Conservation (phyloP, 2,113 vertebrate species). For the Charadrius vociferus region DNA sequence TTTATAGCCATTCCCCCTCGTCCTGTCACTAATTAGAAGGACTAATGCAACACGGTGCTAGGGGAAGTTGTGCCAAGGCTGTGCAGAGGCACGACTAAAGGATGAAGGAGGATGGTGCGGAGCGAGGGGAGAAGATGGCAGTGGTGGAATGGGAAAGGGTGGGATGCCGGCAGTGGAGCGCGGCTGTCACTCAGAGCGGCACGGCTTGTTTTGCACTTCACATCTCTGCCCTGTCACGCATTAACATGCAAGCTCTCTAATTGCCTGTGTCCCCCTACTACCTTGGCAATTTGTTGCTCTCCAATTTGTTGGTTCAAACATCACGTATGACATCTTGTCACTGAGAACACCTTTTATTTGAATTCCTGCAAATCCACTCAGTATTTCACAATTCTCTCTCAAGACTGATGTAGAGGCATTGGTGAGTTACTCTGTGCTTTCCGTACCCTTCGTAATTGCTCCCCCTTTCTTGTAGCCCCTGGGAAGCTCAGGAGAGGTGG, state of each 20-base stretch:
- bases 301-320: background rate
- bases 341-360: background rate
- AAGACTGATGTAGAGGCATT: background rate
- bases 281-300: background rate
- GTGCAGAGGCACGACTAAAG: background rate
- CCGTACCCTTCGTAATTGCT: background rate
- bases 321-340: background rate
- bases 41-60: rapidly evolving
- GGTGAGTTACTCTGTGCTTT: background rate
- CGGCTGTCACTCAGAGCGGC: background rate
- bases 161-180: too few species aligned
- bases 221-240: background rate
- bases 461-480: rapidly evolving
- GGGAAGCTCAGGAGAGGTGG: background rate
- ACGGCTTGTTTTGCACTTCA: background rate
- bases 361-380: background rate
- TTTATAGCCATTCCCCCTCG: too few species aligned
- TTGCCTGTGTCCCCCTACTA: background rate
- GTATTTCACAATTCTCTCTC: background rate
- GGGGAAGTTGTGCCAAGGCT: background rate
- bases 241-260: background rate
- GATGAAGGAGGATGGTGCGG: background rate
- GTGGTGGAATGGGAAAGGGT: background rate
- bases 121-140: background rate
- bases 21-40: too few species aligned